Evolutionary conservation across 2,888 invertebrate genomes (phyloP).

Genomic region (Myathropa florea): DNA sequence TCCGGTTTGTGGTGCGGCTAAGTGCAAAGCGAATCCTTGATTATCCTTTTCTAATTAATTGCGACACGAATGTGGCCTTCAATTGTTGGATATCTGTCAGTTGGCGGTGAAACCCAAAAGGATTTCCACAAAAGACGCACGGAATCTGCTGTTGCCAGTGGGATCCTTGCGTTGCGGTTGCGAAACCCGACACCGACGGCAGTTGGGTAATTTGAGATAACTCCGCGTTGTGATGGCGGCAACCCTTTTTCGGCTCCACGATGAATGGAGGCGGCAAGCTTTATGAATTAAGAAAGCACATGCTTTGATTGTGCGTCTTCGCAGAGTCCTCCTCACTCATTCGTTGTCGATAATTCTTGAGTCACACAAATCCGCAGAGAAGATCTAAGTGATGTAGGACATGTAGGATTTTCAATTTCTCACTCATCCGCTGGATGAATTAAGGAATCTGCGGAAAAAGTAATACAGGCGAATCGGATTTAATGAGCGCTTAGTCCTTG

Average conservation of each 20-base stretch:
- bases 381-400: too few relatives aligned
- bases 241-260: slow-evolving; percentile 23
- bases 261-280: slow-evolving; percentile 71
- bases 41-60: slow-evolving; percentile 71
- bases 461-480: too few relatives aligned
- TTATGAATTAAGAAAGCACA: slow-evolving; percentile 73
- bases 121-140: slow-evolving; percentile 32
- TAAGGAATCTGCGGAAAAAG: too few relatives aligned
- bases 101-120: slow-evolving; percentile 31
- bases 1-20: slow-evolving; percentile 37
- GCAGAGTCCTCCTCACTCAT: neutral
- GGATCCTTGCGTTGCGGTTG: neutral
- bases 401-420: too few relatives aligned
- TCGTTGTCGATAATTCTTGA: neutral
- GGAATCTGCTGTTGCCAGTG: neutral
- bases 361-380: neutral
- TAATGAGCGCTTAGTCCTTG: neutral
- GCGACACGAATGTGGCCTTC: slow-evolving; percentile 72
- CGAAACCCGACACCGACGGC: slow-evolving; percentile 33
- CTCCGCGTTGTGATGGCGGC: slow-evolving; percentile 55
- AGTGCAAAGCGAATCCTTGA: slow-evolving; percentile 55
- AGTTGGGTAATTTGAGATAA: slow-evolving; percentile 54
- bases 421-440: too few relatives aligned
- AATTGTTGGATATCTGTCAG: slow-evolving; percentile 50
- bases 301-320: neutral